These are phyloP conservation scores for Mirounga angustirostris DNA, from an alignment of 2,113 vertebrate species.

Conservation along the genomic window DNA sequence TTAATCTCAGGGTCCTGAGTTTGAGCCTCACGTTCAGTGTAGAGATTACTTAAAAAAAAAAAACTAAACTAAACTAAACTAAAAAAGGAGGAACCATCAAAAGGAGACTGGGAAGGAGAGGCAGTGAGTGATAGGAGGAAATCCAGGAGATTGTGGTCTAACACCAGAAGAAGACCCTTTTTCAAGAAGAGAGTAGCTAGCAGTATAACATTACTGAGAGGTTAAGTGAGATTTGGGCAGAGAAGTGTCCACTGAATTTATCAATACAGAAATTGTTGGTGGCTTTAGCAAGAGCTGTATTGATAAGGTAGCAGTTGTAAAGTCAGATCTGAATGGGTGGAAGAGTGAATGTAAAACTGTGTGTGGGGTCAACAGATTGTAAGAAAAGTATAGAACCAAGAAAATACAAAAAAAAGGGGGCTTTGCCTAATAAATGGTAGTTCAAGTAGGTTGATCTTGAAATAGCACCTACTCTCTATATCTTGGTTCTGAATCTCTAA, in stretches of 20 bases:
- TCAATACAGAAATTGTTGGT: neutral
- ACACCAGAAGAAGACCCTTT: neutral
- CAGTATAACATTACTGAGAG: neutral
- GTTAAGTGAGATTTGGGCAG: neutral
- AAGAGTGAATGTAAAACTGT: constrained; percentile 1
- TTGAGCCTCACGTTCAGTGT: too few species aligned
- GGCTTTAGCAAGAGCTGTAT: neutral
- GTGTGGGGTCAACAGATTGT: neutral
- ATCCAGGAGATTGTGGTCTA: neutral
- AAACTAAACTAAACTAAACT: neutral
- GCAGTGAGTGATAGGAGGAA: neutral
- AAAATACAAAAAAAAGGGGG: neutral
- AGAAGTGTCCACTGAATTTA: neutral
- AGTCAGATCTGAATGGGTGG: neutral
- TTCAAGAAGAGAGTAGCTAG: neutral
- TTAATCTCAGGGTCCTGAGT: too few species aligned
- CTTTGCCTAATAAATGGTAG: neutral
- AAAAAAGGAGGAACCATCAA: neutral
- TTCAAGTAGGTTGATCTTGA: neutral
- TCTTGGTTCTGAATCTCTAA: constrained; percentile 28
- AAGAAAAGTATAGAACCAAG: constrained; percentile 3
- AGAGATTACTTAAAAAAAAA: too few species aligned
- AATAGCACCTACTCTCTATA: neutral
- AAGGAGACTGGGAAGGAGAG: neutral
- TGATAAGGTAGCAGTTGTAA: constrained; percentile 22